Percentiles rank a stretch among this genome's conserved stretches.
These are phyloP conservation scores for Aphodius granarius DNA, from an alignment of 2,888 invertebrate genomes.

Conservation along the genomic window DNA sequence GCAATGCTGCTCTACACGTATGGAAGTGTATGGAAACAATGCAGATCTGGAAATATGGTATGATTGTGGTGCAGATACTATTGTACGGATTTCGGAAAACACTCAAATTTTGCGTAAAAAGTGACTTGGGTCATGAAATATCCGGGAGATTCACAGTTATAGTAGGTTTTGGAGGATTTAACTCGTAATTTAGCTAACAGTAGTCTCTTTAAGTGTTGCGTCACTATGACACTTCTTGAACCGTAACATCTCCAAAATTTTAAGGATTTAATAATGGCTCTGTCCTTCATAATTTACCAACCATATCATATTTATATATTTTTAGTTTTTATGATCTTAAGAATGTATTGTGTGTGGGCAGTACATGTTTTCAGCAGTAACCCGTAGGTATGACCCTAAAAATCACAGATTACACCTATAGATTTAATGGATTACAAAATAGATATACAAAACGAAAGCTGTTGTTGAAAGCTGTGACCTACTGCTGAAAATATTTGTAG, in stretches of 20 bases:
- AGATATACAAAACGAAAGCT: too few species aligned
- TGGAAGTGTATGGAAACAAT: neutral
- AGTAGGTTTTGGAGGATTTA: too few species aligned
- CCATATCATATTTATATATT: neutral
- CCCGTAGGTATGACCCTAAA: too few species aligned
- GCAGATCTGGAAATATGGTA: neutral
- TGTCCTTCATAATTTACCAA: neutral
- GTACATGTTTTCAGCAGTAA: too few species aligned
- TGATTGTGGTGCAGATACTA: neutral
- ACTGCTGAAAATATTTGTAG: too few species aligned
- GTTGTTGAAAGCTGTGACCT: too few species aligned
- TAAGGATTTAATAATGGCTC: neutral
- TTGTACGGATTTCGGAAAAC: neutral
- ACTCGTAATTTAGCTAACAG: neutral
- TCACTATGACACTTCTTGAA: neutral
- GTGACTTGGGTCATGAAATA: too few species aligned
- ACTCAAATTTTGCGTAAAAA: neutral
- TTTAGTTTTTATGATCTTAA: neutral
- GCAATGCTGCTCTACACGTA: neutral
- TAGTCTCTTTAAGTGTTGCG: neutral
- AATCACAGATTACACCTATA: too few species aligned
- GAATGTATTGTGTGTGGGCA: too few species aligned
- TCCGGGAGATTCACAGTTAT: too few species aligned
- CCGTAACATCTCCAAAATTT: neutral
- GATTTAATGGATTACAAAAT: too few species aligned